These are phyloP conservation scores for Peribatodes rhomboidaria DNA, from an alignment of 2,888 invertebrate species.

Conservation along the genomic window DNA sequence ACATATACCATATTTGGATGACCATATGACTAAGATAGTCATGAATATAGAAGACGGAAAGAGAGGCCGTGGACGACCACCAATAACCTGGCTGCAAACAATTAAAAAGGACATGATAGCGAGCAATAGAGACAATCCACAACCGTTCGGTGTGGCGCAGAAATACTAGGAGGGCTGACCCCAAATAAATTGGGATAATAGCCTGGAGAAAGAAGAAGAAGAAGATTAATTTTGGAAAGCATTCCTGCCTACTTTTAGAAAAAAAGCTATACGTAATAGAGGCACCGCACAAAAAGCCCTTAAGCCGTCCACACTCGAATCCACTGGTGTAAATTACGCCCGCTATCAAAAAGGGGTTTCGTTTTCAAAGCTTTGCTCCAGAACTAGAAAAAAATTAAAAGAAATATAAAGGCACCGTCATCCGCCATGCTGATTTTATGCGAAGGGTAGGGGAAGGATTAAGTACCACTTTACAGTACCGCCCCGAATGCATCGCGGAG, in stretches of 20 bases:
- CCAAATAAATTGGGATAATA: too few relatives aligned
- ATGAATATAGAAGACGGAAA: too few relatives aligned
- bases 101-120: too few relatives aligned
- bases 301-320: conserved; percentile 21
- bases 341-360: conserved; percentile 73
- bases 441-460: conserved; percentile 76
- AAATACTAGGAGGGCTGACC: too few relatives aligned
- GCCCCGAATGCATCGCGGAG: conserved; percentile 69
- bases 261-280: not conserved
- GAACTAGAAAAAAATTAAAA: conserved; percentile 70
- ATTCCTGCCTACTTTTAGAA: not conserved
- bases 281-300: conserved; percentile 6
- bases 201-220: too few relatives aligned
- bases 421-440: conserved; percentile 82
- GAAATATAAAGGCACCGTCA: conserved; percentile 70
- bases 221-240: too few relatives aligned
- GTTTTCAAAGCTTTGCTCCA: conserved; percentile 72
- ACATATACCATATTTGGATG: too few relatives aligned
- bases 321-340: conserved; percentile 79
- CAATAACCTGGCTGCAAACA: too few relatives aligned
- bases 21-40: too few relatives aligned
- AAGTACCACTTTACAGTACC: conserved; percentile 81
- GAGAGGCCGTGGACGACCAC: too few relatives aligned
- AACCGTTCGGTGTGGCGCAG: too few relatives aligned
- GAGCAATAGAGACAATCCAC: too few relatives aligned